These are phyloP conservation scores for Coptodon bakossiorum DNA, from an alignment of 2,113 vertebrate species.

Conservation along the genomic window DNA sequence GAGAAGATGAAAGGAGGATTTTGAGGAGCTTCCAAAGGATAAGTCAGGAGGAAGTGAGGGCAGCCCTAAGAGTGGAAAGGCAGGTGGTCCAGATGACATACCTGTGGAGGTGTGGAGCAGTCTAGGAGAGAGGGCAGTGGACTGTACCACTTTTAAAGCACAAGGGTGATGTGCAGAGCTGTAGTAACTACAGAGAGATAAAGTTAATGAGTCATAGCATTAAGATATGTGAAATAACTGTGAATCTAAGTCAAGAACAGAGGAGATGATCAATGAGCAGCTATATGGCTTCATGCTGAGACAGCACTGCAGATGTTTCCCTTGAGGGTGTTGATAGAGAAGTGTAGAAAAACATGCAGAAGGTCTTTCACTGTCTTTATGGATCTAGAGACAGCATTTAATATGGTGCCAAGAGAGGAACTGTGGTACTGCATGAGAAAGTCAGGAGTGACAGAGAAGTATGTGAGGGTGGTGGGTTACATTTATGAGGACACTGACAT, in stretches of 20 bases:
- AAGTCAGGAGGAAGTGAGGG: not conserved
- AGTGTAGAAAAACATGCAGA: not conserved
- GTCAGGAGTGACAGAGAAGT: not conserved
- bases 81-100: not conserved
- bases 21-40: not conserved
- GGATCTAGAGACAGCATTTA: not conserved
- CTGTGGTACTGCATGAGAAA: not conserved
- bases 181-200: not conserved
- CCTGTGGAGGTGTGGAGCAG: not conserved
- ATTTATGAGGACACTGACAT: not conserved
- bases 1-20: not conserved
- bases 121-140: not conserved
- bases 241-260: not conserved
- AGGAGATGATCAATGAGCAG: not conserved
- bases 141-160: not conserved
- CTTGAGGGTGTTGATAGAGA: not conserved
- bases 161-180: not conserved
- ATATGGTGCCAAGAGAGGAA: not conserved
- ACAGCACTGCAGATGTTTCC: not conserved
- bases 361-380: not conserved
- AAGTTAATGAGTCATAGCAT: not conserved
- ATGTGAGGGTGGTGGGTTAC: not conserved
- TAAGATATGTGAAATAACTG: not conserved
- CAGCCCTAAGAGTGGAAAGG: not conserved
- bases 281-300: not conserved